These are phyloP conservation scores for Halocynthia roretzi DNA, from an alignment of 23 tunicate species.

Conservation along the genomic window DNA sequence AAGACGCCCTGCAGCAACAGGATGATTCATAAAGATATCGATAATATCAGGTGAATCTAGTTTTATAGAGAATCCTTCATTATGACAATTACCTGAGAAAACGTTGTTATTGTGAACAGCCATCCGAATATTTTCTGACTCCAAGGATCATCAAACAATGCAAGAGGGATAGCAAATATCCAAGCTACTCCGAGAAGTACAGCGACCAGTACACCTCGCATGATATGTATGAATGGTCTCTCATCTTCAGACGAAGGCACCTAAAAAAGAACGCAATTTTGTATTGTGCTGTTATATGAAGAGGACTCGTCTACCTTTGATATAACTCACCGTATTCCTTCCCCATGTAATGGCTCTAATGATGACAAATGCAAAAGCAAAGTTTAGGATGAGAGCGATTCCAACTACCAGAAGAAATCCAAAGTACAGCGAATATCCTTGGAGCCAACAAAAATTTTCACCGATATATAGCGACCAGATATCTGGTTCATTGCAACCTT, in stretches of 20 bases:
- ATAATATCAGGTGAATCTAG: background rate
- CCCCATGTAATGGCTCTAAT: constrained; percentile 64
- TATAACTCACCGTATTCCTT: constrained; percentile 20
- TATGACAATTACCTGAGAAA: constrained; percentile 28
- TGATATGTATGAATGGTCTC: constrained; percentile 33
- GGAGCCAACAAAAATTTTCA: constrained; percentile 46
- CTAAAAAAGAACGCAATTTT: constrained; percentile 13
- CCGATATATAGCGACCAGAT: constrained; percentile 40
- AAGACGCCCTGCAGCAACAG: constrained; percentile 44
- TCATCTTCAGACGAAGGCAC: constrained; percentile 48
- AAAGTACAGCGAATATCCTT: constrained; percentile 31
- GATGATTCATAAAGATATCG: background rate
- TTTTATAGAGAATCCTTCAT: background rate
- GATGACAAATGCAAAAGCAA: constrained; percentile 25
- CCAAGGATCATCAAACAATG: constrained; percentile 17
- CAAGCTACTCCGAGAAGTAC: constrained; percentile 50
- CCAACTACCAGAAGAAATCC: constrained; percentile 40
- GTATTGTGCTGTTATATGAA: background rate
- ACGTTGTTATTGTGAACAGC: constrained; percentile 51
- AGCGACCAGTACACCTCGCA: constrained; percentile 42
- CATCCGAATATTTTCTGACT: constrained; percentile 43
- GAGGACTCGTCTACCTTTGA: background rate
- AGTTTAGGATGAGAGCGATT: constrained; percentile 19
- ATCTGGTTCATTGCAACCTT: constrained; percentile 28
- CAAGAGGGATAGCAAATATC: constrained; percentile 63